Base-by-base conservation (phyloP, 1,140 invertebrate species). In the Drosophila nikananu region DNA sequence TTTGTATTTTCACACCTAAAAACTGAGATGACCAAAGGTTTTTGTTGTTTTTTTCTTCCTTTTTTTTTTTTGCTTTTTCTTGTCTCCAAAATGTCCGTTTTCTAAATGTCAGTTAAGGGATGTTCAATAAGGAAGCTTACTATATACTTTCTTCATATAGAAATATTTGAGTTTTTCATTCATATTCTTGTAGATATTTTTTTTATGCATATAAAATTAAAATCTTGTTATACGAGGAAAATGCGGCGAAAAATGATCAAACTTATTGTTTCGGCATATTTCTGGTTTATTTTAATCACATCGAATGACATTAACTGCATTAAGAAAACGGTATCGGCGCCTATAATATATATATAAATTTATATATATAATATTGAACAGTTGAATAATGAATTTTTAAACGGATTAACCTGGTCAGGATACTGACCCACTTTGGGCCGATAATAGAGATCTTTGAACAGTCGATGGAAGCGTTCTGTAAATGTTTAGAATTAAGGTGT, bases 1-100 rank as follows among this genome's bases (percentile, higher is more conserved):
- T 89, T 89, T 90, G 84, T 70, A 77, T 89, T 89, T 90, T 89
- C 74, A 73, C 51, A 42, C 17, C 10, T 15, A 27, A 37, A 15
- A 25, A 39, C 61, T 67, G 54, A 19, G n/a, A 41, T 27, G 37
- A 7, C 32, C 27, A 41, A 27, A 15, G 67, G 19, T 35, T 30
- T 12, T 61, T 32, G 35, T 35, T 52, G 15, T 12, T 30, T 21
- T 39, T 39, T 64, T n/a, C n/a, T n/a, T n/a, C n/a, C n/a, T n/a
- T n/a, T 13, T 30, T 8, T 30, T 7, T 30, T 30, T 8, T 7
- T 30, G 7, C 2, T 9, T 15, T 23, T 46, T 46, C 13, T 7
- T 25, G 1, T 9, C 23, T 17, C 4, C 23, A 9, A 19, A 44
- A 58, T n/a, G 55, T 62, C 62, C 63, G 39, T 65, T 65, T 62